Percentiles rank a stretch among this genome's conserved stretches.
Evolutionary conservation across 2,888 invertebrate species (phyloP).

Genomic region (Nasonia oneida): DNA sequence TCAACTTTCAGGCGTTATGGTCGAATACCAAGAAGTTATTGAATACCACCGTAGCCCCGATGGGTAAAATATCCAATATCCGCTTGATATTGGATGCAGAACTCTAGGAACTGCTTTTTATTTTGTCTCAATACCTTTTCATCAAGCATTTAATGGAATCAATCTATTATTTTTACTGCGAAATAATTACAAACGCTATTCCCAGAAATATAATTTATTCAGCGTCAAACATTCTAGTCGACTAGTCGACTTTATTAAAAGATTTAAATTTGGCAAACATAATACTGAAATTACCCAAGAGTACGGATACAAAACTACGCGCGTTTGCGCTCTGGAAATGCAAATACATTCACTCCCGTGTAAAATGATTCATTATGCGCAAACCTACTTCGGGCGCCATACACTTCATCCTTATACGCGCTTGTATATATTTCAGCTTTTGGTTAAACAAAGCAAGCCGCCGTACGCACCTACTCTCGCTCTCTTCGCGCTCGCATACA

Average conservation of each 20-base stretch:
- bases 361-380: constrained; percentile 30
- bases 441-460: constrained; percentile 31
- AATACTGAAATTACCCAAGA: not conserved
- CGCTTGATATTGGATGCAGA: constrained; percentile 45
- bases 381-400: constrained; percentile 12
- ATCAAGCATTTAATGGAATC: not conserved
- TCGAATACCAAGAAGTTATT: constrained; percentile 50
- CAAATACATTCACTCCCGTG: constrained; percentile 20
- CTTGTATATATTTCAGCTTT: constrained; percentile 21
- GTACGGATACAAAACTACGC: not conserved
- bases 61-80: constrained; percentile 50
- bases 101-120: not conserved
- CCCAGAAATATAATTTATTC: not conserved
- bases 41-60: constrained; percentile 44
- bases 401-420: constrained; percentile 25
- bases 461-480: not conserved
- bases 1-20: constrained; percentile 22
- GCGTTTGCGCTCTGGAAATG: constrained; percentile 10
- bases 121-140: not conserved
- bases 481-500: not conserved
- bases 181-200: not conserved
- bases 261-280: constrained; percentile 9
- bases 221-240: not conserved
- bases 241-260: constrained; percentile 2
- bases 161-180: not conserved